Percentiles rank a stretch among this genome's conserved stretches.
These are phyloP conservation scores for Oikopleura vanhoeffeni DNA, from an alignment of 23 tunicate genomes.

Conservation along the genomic window DNA sequence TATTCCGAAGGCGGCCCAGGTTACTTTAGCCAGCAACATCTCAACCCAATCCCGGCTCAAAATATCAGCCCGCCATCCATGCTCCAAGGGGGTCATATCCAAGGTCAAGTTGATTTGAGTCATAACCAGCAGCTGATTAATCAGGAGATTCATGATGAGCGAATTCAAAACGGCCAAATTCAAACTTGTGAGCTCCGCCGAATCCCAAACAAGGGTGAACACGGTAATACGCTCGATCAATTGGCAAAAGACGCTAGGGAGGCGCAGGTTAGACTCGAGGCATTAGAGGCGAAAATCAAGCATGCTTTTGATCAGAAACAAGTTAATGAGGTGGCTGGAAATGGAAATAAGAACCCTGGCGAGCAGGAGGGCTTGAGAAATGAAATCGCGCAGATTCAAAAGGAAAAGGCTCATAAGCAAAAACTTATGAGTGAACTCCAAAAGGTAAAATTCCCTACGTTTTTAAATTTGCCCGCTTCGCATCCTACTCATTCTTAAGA, in stretches of 20 bases:
- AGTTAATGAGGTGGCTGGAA: not conserved
- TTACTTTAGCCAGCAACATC: not conserved
- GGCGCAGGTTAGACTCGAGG: not conserved
- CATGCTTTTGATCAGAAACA: not conserved
- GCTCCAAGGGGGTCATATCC: not conserved
- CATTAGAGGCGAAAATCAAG: not conserved
- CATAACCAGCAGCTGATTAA: too few species aligned
- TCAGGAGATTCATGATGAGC: too few species aligned
- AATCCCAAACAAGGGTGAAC: not conserved
- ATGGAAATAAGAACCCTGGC: not conserved
- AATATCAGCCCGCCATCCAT: not conserved
- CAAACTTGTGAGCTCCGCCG: not conserved
- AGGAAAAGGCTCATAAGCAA: slow-evolving; percentile 36
- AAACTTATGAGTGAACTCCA: slow-evolving; percentile 72
- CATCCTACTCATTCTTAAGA: too few species aligned
- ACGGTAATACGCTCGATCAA: not conserved
- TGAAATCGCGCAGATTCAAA: slow-evolving; percentile 10
- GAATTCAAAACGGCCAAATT: not conserved
- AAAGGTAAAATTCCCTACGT: too few species aligned
- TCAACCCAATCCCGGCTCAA: not conserved
- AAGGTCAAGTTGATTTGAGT: not conserved
- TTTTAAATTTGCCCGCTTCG: too few species aligned
- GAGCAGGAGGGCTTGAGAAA: not conserved
- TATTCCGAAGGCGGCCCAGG: not conserved
- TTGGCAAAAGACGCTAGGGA: not conserved